Base-by-base conservation (phyloP, 1,140 invertebrate species). In the Drosophila sulfurigaster region DNA sequence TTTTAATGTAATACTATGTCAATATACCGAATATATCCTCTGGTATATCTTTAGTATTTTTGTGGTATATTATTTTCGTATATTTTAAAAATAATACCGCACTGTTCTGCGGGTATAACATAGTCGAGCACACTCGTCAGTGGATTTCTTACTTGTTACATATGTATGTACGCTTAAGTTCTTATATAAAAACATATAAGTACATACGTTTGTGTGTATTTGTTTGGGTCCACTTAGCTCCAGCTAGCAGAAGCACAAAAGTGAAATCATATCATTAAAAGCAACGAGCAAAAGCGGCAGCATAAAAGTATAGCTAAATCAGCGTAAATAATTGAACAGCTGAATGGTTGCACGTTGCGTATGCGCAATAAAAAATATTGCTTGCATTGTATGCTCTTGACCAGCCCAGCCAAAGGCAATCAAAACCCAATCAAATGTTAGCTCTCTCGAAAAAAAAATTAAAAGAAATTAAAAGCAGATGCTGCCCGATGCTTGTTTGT, bases 301-400 rank as follows among this genome's bases (percentile, higher is more conserved):
- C 67, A 69, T 35, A 48, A 43, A 43, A 46, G 70, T 41, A 15
- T 15, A 15, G 25, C 46, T 52, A 75, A 75, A 75, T 75, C 65
- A 75, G 68, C 68, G 68, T 75, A 45, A 75, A 75, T 75, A 75
- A 75, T 71, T 71, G 60, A 75, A 20, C 68, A 65, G 38, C 15
- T 52, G n/a, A 68, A 41, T 30, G 64, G 64, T 74, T 56, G 32
- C 71, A 74, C 58, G 15, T 30, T 28, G 70, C 62, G 70, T 68
- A 75, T 70, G 52, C 66, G 66, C 30, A 65, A 75, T 71, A 43
- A 43, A 43, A 43, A 43, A 43, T 43, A 43, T 43, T n/a, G 41
- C 41, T 6, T 43, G 41, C 41, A 43, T 43, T 43, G 41, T 43
- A 5, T 13, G 41, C 41, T 6, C 0, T 43, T 13, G 41, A 43